phyloP scores from a whole-genome alignment of 1,140 invertebrate species.

The Drosophila yakuba region DNA sequence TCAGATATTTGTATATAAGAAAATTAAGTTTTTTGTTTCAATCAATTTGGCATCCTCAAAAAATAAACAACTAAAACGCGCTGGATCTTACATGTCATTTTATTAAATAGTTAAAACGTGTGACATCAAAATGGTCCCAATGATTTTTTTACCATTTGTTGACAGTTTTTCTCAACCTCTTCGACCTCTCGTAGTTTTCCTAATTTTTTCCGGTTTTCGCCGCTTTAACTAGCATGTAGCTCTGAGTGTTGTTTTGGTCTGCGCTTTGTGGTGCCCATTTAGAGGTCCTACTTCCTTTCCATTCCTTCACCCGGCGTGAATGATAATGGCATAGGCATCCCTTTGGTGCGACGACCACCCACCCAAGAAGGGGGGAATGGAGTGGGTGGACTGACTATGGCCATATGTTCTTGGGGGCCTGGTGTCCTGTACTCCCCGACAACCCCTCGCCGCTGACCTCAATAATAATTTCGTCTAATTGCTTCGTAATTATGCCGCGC shows the following conservation, averaged over 20 bases:
- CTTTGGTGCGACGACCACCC: conserved; percentile 47
- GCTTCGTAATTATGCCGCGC: conserved; percentile 82
- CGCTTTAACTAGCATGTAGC: not conserved
- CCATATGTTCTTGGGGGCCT: conserved; percentile 60
- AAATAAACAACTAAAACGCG: too few relatives aligned
- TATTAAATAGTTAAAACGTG: too few relatives aligned
- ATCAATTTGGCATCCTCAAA: too few relatives aligned
- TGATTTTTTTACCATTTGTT: too few relatives aligned
- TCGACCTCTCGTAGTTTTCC: not conserved
- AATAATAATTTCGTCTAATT: conserved; percentile 83
- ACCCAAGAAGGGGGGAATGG: not conserved
- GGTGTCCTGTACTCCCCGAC: conserved; percentile 11
- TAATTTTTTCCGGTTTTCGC: conserved; percentile 25
- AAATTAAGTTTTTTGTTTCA: too few relatives aligned
- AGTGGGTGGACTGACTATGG: conserved; percentile 9
- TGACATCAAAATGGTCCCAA: too few relatives aligned
- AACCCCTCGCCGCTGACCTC: conserved; percentile 55
- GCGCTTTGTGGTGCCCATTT: conserved; percentile 50
- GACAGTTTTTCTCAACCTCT: not conserved
- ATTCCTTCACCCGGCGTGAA: conserved; percentile 42
- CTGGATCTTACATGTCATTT: too few relatives aligned
- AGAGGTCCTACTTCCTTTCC: conserved; percentile 20
- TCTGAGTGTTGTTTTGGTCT: conserved; percentile 27
- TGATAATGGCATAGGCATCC: conserved; percentile 76
- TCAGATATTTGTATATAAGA: too few relatives aligned